These are phyloP conservation scores for Sminthurinus aureus DNA, from an alignment of 2,888 invertebrate species.

Conservation along the genomic window DNA sequence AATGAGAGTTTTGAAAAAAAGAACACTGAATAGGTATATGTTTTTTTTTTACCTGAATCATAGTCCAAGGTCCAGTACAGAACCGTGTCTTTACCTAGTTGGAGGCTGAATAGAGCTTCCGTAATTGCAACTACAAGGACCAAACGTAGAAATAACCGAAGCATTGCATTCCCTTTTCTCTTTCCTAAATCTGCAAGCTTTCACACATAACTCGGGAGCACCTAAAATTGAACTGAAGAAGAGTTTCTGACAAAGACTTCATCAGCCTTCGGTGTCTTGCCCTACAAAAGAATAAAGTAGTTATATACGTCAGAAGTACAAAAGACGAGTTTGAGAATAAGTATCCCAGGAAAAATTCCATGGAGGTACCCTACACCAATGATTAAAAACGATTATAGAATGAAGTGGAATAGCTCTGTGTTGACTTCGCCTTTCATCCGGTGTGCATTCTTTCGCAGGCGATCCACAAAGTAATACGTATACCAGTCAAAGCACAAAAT, in stretches of 20 bases:
- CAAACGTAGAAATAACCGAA: constrained; percentile 45
- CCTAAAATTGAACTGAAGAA: constrained; percentile 13
- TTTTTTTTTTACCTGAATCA: constrained; percentile 45
- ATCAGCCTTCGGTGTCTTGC: too few relatives aligned
- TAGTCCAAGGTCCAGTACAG: constrained; percentile 58
- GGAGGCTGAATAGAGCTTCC: constrained; percentile 56
- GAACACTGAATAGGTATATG: too few relatives aligned
- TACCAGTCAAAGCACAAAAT: constrained; percentile 9
- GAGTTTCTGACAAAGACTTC: too few relatives aligned
- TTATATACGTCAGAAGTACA: background rate
- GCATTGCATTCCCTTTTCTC: constrained; percentile 7
- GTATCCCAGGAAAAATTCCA: background rate
- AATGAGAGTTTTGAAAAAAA: too few relatives aligned
- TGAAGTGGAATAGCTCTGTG: background rate
- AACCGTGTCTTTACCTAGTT: constrained; percentile 55
- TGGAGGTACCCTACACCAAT: background rate
- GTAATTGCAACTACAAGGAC: constrained; percentile 55
- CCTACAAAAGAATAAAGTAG: too few relatives aligned
- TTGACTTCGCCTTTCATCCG: background rate
- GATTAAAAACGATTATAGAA: constrained; percentile 1
- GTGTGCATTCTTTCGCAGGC: background rate
- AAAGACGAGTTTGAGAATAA: background rate
- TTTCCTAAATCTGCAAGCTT: background rate
- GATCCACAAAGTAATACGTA: background rate
- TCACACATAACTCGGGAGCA: constrained; percentile 24